phyloP scores from a whole-genome alignment of 2,888 invertebrate species.

The Danaus chrysippus region DNA sequence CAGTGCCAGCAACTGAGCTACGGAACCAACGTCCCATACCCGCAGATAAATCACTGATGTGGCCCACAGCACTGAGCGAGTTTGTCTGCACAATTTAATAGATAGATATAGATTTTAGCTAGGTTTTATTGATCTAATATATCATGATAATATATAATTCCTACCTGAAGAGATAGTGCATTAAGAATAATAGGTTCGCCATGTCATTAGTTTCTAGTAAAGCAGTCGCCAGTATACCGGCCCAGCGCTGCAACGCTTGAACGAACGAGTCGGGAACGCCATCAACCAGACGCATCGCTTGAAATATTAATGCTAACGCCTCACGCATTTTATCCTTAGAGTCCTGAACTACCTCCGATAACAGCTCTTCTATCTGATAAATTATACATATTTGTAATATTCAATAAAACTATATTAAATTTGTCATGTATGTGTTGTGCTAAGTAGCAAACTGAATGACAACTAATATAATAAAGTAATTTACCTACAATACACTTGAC shows the following conservation, averaged over 20 bases:
- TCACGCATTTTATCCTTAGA: slow-evolving; percentile 55
- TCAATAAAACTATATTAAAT: too few relatives aligned
- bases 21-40: slow-evolving; percentile 44
- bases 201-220: slow-evolving; percentile 51
- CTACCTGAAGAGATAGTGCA: slow-evolving; percentile 64
- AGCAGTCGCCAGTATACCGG: slow-evolving; percentile 47
- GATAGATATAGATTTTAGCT: too few relatives aligned
- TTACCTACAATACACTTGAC: too few relatives aligned
- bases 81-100: slow-evolving; percentile 46
- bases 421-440: too few relatives aligned
- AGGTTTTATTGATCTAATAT: too few relatives aligned
- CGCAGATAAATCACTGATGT: slow-evolving; percentile 44
- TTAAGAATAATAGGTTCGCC: slow-evolving; percentile 54
- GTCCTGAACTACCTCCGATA: slow-evolving; percentile 51
- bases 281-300: slow-evolving; percentile 55
- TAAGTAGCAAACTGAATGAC: too few relatives aligned
- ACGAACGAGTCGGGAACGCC: slow-evolving; percentile 46
- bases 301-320: slow-evolving; percentile 52
- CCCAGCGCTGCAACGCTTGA: slow-evolving; percentile 62
- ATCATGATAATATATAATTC: background rate
- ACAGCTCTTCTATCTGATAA: slow-evolving; percentile 60
- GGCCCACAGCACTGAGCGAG: slow-evolving; percentile 65
- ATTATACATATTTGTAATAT: slow-evolving; percentile 9
- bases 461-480: too few relatives aligned
- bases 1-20: slow-evolving; percentile 51